Evolutionary conservation across 1,140 invertebrate genomes (phyloP).

Genomic region (Helicorthomorpha holstii): DNA sequence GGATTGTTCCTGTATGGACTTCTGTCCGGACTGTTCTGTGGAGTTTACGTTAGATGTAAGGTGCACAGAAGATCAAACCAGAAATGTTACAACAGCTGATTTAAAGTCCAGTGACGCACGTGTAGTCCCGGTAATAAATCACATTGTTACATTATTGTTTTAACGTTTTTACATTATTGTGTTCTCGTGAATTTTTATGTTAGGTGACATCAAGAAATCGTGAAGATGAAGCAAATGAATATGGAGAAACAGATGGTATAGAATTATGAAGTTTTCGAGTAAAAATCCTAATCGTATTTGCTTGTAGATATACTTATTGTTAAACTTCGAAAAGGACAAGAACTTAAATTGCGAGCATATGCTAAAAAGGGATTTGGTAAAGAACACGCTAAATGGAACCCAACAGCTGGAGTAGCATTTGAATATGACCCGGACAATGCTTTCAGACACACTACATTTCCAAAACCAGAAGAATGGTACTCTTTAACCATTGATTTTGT

Average conservation of each 20-base stretch:
- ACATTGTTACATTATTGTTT: background rate
- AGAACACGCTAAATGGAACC: conserved; percentile 99
- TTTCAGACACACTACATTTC: conserved; percentile 87
- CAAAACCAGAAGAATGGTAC: conserved; percentile 94
- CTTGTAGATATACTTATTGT: conserved; percentile 79
- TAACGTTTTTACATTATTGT: too few relatives aligned
- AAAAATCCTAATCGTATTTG: conserved; percentile 4
- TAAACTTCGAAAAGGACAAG: conserved; percentile 93
- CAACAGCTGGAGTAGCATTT: conserved; percentile 91
- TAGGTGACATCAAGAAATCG: conserved; percentile 65
- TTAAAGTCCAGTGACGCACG: conserved; percentile 75
- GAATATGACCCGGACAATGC: conserved; percentile 99
- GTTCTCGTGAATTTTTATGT: too few relatives aligned
- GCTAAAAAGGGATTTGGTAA: conserved; percentile 95
- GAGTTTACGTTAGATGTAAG: conserved; percentile 95
- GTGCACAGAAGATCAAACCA: conserved; percentile 79
- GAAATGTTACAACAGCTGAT: conserved; percentile 93
- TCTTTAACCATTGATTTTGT: background rate
- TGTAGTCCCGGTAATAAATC: conserved; percentile 55
- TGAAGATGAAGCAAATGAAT: conserved; percentile 80
- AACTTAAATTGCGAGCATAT: conserved; percentile 86
- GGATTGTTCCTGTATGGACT: conserved; percentile 93
- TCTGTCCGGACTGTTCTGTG: conserved; percentile 92
- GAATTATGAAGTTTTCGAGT: conserved; percentile 2
- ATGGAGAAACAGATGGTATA: conserved; percentile 71